Evolutionary conservation across 1,140 invertebrate genomes (phyloP), one percentile per base, ranked within the genome.

Genomic region (Anagrus nilaparvatae): DNA sequence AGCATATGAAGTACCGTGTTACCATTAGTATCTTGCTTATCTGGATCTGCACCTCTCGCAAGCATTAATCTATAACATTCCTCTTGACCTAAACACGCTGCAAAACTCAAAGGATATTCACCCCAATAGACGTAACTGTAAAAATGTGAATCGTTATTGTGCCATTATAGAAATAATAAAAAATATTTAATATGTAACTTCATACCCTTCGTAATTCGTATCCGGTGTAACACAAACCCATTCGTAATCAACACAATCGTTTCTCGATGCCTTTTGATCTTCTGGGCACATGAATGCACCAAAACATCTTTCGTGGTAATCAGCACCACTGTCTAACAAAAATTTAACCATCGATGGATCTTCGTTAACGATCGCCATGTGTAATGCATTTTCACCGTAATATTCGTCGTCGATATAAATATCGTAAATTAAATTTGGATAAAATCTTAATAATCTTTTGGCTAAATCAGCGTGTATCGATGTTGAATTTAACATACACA

Each of bases 61-160:
- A 97, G 61, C 40, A 98, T 87, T 48, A 99, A 71, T 7, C 95
- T 75, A 53, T 95, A 97, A 61, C 92, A 96, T 62, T 99, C 95
- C 60, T 97, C 93, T 69, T 98, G 95, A 2, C 88, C 88, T 1
- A 97, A 71, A 62, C 94, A 97, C 0, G 94, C 94, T 3, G 95
- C 93, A 70, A 99, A 98, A 36, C 81, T 82, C 10, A 97, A 65
- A 0, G 96, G 93, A 71, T 97, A 98, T 68, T 98, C 94, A 23
- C 95, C 95, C 87, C 93, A 97, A 64, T 98, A 98, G 0, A 96
- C 91, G 64, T 96, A 93, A n/a, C n/a, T n/a, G n/a, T n/a, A n/a
- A n/a, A n/a, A n/a, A n/a, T n/a, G n/a, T n/a, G n/a, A n/a, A n/a
- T n/a, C n/a, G n/a, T n/a, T n/a, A n/a, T n/a, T n/a, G n/a, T n/a